phyloP scores from a whole-genome alignment of 2,888 invertebrate genomes.

The Ochropleura leucogaster region DNA sequence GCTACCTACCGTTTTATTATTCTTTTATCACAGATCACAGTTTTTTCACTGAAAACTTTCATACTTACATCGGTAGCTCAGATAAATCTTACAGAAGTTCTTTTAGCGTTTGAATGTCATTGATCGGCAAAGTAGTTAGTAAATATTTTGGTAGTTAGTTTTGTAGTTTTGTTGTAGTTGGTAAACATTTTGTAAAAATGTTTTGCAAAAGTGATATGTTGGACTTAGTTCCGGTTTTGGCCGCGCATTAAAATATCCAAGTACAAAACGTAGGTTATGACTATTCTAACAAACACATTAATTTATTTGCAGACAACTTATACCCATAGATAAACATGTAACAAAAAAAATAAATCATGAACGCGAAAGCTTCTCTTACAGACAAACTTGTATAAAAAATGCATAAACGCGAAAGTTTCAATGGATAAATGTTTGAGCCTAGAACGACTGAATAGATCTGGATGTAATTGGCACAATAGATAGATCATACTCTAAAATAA shows the following conservation, averaged over 20 bases:
- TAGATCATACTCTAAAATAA: background rate
- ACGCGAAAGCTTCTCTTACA: no score
- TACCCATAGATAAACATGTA: no score
- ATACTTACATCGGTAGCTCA: background rate
- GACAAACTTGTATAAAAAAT: no score
- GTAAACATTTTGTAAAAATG: background rate
- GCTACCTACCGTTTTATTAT: constrained; percentile 30
- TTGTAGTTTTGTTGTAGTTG: no score
- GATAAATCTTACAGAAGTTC: background rate
- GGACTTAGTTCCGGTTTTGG: background rate
- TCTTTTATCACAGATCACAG: constrained; percentile 24
- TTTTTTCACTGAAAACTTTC: constrained; percentile 25
- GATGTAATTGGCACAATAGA: background rate
- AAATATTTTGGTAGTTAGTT: no score
- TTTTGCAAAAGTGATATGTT: background rate
- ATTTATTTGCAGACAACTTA: no score
- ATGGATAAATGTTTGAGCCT: background rate
- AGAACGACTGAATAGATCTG: background rate
- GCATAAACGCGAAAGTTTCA: background rate
- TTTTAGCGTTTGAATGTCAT: background rate
- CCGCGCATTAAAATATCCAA: background rate
- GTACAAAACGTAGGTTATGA: background rate
- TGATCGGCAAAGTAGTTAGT: background rate
- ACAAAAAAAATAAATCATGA: no score
- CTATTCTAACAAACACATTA: no score